These are phyloP conservation scores for Dinoponera quadriceps DNA, from an alignment of 1,140 invertebrate species.

Conservation along the genomic window DNA sequence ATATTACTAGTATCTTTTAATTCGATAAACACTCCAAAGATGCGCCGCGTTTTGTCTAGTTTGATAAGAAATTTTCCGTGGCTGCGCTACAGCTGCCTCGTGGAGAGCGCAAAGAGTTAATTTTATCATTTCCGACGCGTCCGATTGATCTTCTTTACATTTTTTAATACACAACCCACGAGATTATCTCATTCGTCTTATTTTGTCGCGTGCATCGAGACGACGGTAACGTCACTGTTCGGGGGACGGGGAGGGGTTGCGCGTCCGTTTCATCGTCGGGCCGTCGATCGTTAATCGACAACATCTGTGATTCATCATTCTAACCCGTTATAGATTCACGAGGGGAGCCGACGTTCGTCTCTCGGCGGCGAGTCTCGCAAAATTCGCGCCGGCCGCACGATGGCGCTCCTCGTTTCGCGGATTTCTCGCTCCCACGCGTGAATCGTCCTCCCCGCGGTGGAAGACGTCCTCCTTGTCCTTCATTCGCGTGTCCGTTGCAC, in stretches of 20 bases:
- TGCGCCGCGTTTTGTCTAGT: too few relatives aligned
- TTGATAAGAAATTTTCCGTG: too few relatives aligned
- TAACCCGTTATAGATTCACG: not conserved
- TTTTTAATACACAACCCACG: not conserved
- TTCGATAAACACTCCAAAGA: too few relatives aligned
- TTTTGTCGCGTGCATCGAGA: too few relatives aligned
- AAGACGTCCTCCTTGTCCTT: slow-evolving; percentile 17
- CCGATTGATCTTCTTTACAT: too few relatives aligned
- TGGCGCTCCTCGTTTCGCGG: not conserved
- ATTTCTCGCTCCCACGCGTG: not conserved
- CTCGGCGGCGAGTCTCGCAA: not conserved
- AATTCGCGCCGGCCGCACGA: slow-evolving; percentile 24
- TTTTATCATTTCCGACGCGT: too few relatives aligned
- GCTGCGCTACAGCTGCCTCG: too few relatives aligned
- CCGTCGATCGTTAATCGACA: not conserved
- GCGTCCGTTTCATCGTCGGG: not conserved
- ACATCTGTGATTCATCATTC: slow-evolving; percentile 16
- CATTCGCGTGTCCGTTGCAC: slow-evolving; percentile 22
- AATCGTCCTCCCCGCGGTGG: not conserved
- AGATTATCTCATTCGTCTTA: not conserved
- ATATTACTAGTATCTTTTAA: too few relatives aligned
- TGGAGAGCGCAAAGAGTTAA: too few relatives aligned
- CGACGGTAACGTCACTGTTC: not conserved
- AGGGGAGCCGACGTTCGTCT: not conserved
- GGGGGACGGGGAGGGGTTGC: too few relatives aligned